Conservation (phyloP, 2,888 invertebrate species). For the Drosophila infuscata region DNA sequence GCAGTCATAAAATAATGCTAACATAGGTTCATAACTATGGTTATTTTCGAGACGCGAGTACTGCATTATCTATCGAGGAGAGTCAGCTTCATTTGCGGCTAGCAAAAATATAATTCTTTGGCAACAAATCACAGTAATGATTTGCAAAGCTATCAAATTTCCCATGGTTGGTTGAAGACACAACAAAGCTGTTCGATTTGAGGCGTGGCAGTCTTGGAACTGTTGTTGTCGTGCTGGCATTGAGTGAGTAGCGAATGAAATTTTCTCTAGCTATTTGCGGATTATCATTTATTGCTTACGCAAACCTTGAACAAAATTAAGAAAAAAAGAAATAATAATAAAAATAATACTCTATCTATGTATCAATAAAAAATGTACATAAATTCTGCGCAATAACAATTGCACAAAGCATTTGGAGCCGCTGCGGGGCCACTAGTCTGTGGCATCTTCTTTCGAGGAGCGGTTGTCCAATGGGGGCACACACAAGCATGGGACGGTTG, state of each 20-base stretch:
- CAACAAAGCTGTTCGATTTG: slow-evolving; percentile 35
- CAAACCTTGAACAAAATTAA: slow-evolving; percentile 37
- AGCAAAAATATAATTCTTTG: slow-evolving; percentile 2
- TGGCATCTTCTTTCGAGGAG: slow-evolving; percentile 36
- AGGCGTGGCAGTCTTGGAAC: slow-evolving; percentile 39
- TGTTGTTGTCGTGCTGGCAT: slow-evolving; percentile 51
- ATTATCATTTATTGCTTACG: slow-evolving; percentile 21
- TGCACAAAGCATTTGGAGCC: slow-evolving; percentile 26
- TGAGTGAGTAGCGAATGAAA: slow-evolving; percentile 41
- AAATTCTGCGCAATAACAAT: slow-evolving; percentile 42
- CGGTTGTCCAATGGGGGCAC: slow-evolving; percentile 13
- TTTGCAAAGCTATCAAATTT: slow-evolving; percentile 27
- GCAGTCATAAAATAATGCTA: neutral
- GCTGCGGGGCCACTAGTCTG: slow-evolving; percentile 14
- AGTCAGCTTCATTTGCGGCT: neutral
- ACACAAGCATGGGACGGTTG: neutral
- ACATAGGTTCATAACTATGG: neutral
- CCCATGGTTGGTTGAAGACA: slow-evolving; percentile 40
- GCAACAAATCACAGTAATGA: neutral
- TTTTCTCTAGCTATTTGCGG: slow-evolving; percentile 42
- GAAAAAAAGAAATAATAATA: neutral
- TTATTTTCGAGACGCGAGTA: slow-evolving; percentile 16
- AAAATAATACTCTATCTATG: neutral
- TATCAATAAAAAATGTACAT: slow-evolving; percentile 21
- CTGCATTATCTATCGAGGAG: neutral